Base-by-base conservation (phyloP, 2,797 vertebrate species). In the Thaleichthys pacificus region DNA sequence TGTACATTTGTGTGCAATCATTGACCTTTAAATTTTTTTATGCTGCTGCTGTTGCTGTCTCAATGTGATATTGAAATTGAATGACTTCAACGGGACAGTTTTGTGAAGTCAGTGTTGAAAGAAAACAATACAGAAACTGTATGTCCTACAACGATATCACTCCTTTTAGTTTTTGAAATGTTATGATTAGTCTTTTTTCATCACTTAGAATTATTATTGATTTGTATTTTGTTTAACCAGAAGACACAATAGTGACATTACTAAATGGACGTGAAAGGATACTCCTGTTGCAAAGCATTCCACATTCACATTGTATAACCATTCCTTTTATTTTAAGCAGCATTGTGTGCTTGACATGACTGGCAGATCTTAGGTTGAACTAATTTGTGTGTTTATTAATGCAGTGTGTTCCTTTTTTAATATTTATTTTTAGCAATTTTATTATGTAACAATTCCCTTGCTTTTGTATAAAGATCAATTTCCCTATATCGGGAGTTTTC, bases 401-500 rank as follows among this genome's bases (percentile, higher is more conserved):
- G 19, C 32, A 42, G 32, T 35, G 58, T 54, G 8, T 74, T 38
- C 63, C 42, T 71, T 64, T 64, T 84, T 74, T 85, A 69, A 71
- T 89, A 76, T 87, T 80, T 82, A 69, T 82, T 47, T 35, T 81
- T 87, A 84, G 81, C 84, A 35, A 2, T 66, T 86, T 87, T 80
- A 77, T 89, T 92, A 93, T 90, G 77, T 88, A 89, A 89, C 68
- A 74, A 80, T 80, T 78, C 78, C 71, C 74, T 84, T 87, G 86
- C 90, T 93, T 65, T 93, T 93, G 85, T 91, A 90, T 89, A 91
- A 88, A 89, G 62, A 79, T 77, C 72, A 80, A 87, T 93, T 93
- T 87, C 80, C 86, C 72, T 75, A 72, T 30, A 72, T 62, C 28
- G 49, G 69, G 3, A 30, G 17, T 5, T 64, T 64, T 19, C 17